Percentiles rank a stretch among this genome's conserved stretches.
phyloP scores from a whole-genome alignment of 2,113 vertebrate species.

The Bos indicus region DNA sequence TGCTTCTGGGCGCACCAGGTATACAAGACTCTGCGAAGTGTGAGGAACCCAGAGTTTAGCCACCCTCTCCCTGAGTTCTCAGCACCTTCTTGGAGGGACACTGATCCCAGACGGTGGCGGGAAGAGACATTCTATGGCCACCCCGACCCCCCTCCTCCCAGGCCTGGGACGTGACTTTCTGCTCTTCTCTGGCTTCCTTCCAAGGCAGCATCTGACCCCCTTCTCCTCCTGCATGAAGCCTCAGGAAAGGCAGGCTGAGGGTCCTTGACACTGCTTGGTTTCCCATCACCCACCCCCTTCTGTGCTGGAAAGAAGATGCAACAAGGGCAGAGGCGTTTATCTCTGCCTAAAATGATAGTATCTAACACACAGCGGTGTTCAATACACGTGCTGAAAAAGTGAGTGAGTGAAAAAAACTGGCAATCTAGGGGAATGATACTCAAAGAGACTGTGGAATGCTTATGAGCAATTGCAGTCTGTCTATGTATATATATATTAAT shows the following conservation, averaged over 20 bases:
- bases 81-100: neutral
- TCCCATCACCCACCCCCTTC: neutral
- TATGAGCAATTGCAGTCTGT: neutral
- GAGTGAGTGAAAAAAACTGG: neutral
- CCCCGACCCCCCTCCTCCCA: no score
- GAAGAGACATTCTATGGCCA: accelerated
- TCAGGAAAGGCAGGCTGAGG: neutral
- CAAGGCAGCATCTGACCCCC: neutral
- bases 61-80: no score
- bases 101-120: neutral
- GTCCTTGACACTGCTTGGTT: no score
- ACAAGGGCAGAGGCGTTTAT: neutral
- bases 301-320: neutral
- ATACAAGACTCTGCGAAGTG: no score
- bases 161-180: no score
- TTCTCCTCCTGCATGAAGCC: accelerated
- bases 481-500: neutral
- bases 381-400: neutral
- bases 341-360: neutral
- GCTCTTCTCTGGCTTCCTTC: neutral
- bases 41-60: neutral
- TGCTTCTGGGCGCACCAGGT: neutral
- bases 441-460: neutral
- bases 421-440: no score
- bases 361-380: neutral